Base-by-base conservation (phyloP, 1,140 invertebrate species). In the Battus philenor region DNA sequence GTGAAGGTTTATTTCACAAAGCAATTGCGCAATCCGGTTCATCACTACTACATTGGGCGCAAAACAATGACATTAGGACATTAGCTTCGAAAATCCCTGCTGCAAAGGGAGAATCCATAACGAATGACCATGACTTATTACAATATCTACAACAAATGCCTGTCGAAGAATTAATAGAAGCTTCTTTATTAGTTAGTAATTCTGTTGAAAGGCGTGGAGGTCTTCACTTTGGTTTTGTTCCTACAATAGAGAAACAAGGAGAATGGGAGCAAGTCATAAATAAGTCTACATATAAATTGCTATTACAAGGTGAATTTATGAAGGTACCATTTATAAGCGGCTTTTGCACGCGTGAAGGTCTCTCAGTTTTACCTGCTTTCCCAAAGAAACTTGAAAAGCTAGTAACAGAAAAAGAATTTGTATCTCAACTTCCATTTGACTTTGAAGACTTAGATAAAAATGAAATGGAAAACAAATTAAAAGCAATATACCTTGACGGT, bases 1-100 rank as follows among this genome's bases (percentile, higher is more conserved):
- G 88, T 2, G 82, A 77, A 72, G 87, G 87, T 6, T 60, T 90
- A 10, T 90, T 90, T 43, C 87, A 90, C 47, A 89, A 88, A 72
- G 88, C 86, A 3, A 90, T 91, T 34, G 70, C 87, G 20, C 87
- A 90, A 63, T 90, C 89, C 31, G 90, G 90, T 1, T 86, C 86
- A 0, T 56, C 86, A 6, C 63, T 89, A 29, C 72, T 82, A 12
- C 78, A 77, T 12, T 94, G 92, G 92, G 88, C 91, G 10, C 83
- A 90, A 17, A 86, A 89, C 32, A 70, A 72, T 18, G 81, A 89
- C 27, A 77, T 90, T 0, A 72, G 83, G 32, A 71, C 86, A 44
- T 83, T 90, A 50, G 88, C 90, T 3, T 34, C 26, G 24, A 71
- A 56, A 24, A 69, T 84, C 33, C 53, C 76, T 10, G 8, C 43